Evolutionary conservation across 2,113 vertebrate species (phyloP).

Genomic region (Prionailurus bengalensis): DNA sequence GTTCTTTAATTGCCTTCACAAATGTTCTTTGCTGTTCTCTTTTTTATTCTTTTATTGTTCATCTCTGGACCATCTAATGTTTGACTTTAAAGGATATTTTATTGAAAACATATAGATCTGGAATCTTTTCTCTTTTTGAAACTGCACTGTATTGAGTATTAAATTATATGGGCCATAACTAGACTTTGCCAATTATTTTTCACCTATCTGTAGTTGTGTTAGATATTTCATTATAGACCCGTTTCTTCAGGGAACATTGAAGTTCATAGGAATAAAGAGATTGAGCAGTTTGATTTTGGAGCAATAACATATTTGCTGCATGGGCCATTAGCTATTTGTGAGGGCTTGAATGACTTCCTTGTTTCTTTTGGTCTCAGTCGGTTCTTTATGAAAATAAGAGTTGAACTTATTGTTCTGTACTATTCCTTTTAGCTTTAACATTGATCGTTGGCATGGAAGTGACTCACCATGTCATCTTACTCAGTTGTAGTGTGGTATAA

Average conservation of each 20-base stretch:
- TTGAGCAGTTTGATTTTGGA: background rate
- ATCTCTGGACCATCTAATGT: background rate
- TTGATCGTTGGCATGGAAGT: background rate
- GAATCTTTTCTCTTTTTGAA: constrained; percentile 10
- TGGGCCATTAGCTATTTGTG: background rate
- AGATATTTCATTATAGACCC: background rate
- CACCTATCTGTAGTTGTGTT: background rate
- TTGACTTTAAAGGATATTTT: constrained; percentile 1
- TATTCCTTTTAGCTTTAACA: background rate
- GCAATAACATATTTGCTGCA: background rate
- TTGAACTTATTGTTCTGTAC: background rate
- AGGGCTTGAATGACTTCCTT: background rate
- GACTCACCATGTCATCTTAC: background rate
- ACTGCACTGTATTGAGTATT: constrained; percentile 18
- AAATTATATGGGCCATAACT: background rate
- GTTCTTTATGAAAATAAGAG: background rate
- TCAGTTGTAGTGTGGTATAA: background rate
- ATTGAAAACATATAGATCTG: background rate
- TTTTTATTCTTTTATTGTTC: background rate
- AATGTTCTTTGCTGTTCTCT: background rate
- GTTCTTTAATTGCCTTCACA: background rate
- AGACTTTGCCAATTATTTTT: background rate
- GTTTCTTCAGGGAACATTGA: background rate
- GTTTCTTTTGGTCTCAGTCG: constrained; percentile 16
- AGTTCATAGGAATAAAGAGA: background rate